Conservation (phyloP, 2,888 invertebrate species). For the Mylabris sibirica region DNA sequence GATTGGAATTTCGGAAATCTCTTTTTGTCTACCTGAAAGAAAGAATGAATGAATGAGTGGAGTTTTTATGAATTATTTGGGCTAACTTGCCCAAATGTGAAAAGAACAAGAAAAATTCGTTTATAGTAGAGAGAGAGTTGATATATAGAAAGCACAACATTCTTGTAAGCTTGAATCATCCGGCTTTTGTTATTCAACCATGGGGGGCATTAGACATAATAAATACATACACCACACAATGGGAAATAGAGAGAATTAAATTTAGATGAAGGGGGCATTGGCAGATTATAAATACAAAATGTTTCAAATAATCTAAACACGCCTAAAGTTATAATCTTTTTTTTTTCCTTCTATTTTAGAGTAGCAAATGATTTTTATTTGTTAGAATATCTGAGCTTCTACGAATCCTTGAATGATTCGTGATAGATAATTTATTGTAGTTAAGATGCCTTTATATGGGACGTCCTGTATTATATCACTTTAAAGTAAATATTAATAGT, state of each 20-base stretch:
- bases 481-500: too few relatives aligned
- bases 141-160: conserved; percentile 6
- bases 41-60: not conserved
- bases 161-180: conserved; percentile 10
- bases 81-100: not conserved
- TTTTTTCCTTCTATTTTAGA: too few relatives aligned
- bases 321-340: too few relatives aligned
- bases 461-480: not conserved
- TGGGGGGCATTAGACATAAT: conserved; percentile 4
- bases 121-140: not conserved
- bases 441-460: not conserved
- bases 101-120: not conserved
- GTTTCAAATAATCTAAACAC: not conserved
- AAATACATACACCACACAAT: not conserved
- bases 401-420: too few relatives aligned
- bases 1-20: not conserved
- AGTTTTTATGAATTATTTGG: not conserved
- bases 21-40: not conserved
- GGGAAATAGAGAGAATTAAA: not conserved
- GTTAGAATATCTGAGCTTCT: too few relatives aligned
- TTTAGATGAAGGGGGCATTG: not conserved
- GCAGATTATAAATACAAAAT: not conserved
- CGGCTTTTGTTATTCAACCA: not conserved
- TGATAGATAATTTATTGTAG: too few relatives aligned
- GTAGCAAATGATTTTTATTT: too few relatives aligned